Conservation (phyloP, 2,888 invertebrate genomes). For the Chrysomela aeneicollis region DNA sequence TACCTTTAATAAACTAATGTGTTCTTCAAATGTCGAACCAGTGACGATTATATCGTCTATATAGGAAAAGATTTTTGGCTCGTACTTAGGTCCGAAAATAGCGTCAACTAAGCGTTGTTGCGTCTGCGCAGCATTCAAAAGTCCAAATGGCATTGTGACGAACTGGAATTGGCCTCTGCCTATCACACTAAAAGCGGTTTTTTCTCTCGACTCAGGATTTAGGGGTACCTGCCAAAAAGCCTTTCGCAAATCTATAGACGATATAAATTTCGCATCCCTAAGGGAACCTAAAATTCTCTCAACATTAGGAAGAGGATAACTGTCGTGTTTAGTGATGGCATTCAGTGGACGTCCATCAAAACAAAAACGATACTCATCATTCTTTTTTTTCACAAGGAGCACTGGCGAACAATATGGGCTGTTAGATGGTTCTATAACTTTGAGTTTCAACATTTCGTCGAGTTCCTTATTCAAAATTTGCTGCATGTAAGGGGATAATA, state of each 20-base stretch:
- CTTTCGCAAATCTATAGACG: slow-evolving; percentile 32
- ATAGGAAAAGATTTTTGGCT: slow-evolving; percentile 38
- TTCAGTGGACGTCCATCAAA: slow-evolving; percentile 29
- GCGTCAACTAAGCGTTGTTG: slow-evolving; percentile 35
- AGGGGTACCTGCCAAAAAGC: slow-evolving; percentile 32
- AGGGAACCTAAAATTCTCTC: slow-evolving; percentile 27
- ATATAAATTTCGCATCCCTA: slow-evolving; percentile 26
- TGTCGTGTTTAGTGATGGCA: slow-evolving; percentile 26
- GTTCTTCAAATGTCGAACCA: slow-evolving; percentile 6
- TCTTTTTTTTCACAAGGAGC: slow-evolving; percentile 32
- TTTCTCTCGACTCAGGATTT: not conserved
- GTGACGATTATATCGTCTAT: slow-evolving; percentile 38
- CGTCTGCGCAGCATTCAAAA: slow-evolving; percentile 35
- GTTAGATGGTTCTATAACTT: slow-evolving; percentile 24
- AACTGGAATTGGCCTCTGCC: slow-evolving; percentile 48
- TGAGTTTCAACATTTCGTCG: slow-evolving; percentile 29
- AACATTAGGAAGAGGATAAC: slow-evolving; percentile 27
- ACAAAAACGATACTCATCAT: slow-evolving; percentile 26
- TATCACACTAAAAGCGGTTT: slow-evolving; percentile 43
- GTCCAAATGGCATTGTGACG: slow-evolving; percentile 40
- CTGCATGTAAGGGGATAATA: slow-evolving; percentile 32
- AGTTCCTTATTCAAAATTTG: slow-evolving; percentile 29
- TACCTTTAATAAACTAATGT: not conserved
- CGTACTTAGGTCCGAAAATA: slow-evolving; percentile 39
- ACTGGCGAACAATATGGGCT: slow-evolving; percentile 29